A percentile compares a stretch with the other conserved stretches of the same genome.
Evolutionary conservation across 2,797 vertebrate genomes (phyloP).

Genomic region (Astyanax mexicanus): DNA sequence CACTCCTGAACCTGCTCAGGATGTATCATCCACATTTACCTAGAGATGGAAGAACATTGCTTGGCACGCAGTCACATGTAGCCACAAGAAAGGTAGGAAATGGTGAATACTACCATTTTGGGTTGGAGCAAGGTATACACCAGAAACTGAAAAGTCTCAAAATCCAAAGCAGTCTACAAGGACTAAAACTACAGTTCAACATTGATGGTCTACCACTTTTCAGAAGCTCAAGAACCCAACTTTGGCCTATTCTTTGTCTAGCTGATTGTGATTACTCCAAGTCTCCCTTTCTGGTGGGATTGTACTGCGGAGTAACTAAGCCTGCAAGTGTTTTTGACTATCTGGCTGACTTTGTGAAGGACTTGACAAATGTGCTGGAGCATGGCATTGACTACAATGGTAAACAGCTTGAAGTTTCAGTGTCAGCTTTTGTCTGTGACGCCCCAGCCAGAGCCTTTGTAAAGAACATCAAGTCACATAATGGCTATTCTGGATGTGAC

Average conservation of each 20-base stretch:
- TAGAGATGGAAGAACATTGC: slow-evolving; percentile 32
- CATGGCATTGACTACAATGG: slow-evolving; percentile 35
- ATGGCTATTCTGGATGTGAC: too few species aligned
- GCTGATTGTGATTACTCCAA: slow-evolving; percentile 27
- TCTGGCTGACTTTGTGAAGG: background rate
- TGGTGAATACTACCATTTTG: too few species aligned
- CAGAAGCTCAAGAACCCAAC: slow-evolving; percentile 16
- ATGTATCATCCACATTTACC: slow-evolving; percentile 29
- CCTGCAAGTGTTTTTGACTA: slow-evolving; percentile 28
- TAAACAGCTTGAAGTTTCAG: slow-evolving; percentile 18
- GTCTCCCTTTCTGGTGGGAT: slow-evolving; percentile 31
- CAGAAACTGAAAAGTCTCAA: background rate
- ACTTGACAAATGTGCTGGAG: background rate
- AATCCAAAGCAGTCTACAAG: background rate
- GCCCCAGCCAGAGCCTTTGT: slow-evolving; percentile 45
- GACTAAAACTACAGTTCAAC: slow-evolving; percentile 7
- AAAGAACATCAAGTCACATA: slow-evolving; percentile 46
- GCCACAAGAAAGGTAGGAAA: slow-evolving; percentile 10
- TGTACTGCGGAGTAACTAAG: slow-evolving; percentile 29
- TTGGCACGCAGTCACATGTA: slow-evolving; percentile 21
- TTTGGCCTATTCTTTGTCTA: too few species aligned
- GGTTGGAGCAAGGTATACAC: slow-evolving; percentile 2
- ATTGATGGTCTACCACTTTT: slow-evolving; percentile 30
- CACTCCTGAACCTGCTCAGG: slow-evolving; percentile 24
- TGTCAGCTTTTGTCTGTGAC: slow-evolving; percentile 55